Percentiles rank a stretch among this genome's conserved stretches.
These are phyloP conservation scores for Siphamia tubifer DNA, from an alignment of 2,113 vertebrate genomes.

Conservation along the genomic window DNA sequence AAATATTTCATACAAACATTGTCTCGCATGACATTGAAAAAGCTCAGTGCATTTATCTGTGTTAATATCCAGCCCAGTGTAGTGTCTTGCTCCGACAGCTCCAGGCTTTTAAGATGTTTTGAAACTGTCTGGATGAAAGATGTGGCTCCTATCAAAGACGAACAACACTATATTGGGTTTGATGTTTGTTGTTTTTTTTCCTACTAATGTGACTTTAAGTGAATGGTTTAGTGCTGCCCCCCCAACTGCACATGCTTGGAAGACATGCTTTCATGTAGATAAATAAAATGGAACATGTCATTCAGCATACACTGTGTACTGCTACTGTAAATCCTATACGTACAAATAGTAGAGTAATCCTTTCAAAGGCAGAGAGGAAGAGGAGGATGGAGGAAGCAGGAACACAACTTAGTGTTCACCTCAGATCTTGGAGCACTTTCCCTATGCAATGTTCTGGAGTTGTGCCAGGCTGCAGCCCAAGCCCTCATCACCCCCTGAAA, in stretches of 20 bases:
- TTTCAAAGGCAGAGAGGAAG: slow-evolving; percentile 13
- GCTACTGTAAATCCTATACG: slow-evolving; percentile 55
- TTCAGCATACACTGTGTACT: slow-evolving; percentile 30
- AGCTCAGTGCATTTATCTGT: not conserved
- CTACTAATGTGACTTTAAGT: not conserved
- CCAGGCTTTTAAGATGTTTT: not conserved
- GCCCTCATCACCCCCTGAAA: slow-evolving; percentile 79
- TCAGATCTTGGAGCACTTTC: slow-evolving; percentile 73
- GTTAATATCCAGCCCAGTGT: not conserved
- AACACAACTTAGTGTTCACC: slow-evolving; percentile 53
- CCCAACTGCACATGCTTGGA: not conserved
- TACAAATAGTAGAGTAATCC: slow-evolving; percentile 54
- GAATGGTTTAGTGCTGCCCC: not conserved
- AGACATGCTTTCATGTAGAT: slow-evolving; percentile 22
- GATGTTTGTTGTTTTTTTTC: no score
- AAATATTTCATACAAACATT: not conserved
- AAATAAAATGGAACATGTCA: slow-evolving; percentile 43
- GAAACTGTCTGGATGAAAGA: not conserved
- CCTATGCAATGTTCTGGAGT: slow-evolving; percentile 72
- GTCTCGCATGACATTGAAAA: not conserved
- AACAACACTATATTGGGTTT: not conserved
- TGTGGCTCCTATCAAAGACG: not conserved
- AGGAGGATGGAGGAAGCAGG: slow-evolving; percentile 23
- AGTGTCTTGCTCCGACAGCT: not conserved
- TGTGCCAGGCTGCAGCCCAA: slow-evolving; percentile 69